Evolutionary conservation across 1,140 invertebrate species (phyloP).

Genomic region (Drosophila tsacasi): DNA sequence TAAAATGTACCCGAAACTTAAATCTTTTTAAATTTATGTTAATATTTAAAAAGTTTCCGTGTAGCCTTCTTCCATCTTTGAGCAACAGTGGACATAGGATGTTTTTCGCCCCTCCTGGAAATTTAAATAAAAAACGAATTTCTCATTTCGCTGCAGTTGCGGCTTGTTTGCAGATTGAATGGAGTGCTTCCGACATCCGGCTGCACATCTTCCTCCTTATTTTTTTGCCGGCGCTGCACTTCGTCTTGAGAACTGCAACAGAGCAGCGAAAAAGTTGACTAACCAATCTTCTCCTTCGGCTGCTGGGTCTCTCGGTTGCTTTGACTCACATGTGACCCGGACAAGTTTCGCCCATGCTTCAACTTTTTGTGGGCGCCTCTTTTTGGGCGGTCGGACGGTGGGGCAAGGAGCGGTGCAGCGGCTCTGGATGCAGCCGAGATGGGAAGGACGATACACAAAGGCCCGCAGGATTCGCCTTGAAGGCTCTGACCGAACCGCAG

Average conservation of each 20-base stretch:
- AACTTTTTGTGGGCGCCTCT: constrained; percentile 12
- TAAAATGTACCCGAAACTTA: too few species aligned
- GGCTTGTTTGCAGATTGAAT: constrained; percentile 80
- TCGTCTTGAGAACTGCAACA: constrained; percentile 70
- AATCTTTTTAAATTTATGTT: too few species aligned
- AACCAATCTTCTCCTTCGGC: constrained; percentile 29
- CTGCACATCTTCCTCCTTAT: constrained; percentile 8
- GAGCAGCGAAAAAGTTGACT: constrained; percentile 53
- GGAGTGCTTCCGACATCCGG: constrained; percentile 80
- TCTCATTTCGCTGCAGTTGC: constrained; percentile 66
- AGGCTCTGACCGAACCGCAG: constrained; percentile 75
- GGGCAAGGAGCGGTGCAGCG: constrained; percentile 3
- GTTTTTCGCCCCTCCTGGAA: constrained; percentile 54
- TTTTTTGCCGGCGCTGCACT: constrained; percentile 66
- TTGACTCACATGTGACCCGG: constrained; percentile 64
- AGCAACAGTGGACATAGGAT: constrained; percentile 41
- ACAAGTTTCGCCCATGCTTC: constrained; percentile 36
- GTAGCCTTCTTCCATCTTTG: not conserved
- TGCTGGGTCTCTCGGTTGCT: constrained; percentile 27
- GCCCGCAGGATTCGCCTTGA: constrained; percentile 55
- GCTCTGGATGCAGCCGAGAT: constrained; percentile 34
- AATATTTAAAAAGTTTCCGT: not conserved
- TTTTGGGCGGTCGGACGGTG: not conserved
- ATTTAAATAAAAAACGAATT: constrained; percentile 82
- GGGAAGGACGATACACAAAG: constrained; percentile 48